Percentiles rank a stretch among this genome's conserved stretches.
phyloP scores from a whole-genome alignment of 2,888 invertebrate species.

The Boloria selene region DNA sequence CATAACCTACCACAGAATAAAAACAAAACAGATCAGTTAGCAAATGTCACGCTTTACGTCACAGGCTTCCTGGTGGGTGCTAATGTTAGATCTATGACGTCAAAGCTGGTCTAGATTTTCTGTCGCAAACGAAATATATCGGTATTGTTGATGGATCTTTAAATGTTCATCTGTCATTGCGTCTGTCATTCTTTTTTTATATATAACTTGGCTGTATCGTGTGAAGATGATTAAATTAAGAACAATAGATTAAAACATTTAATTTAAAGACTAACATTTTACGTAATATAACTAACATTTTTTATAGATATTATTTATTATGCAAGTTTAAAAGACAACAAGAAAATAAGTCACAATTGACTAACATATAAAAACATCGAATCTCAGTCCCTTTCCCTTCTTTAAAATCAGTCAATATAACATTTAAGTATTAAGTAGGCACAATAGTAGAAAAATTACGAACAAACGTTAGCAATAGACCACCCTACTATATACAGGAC shows the following conservation, averaged over 20 bases:
- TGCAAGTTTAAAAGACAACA: too few relatives aligned
- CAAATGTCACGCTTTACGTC: constrained; percentile 63
- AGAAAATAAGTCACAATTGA: too few relatives aligned
- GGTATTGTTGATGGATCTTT: constrained; percentile 23
- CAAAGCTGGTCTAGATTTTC: constrained; percentile 57
- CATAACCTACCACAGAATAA: constrained; percentile 4
- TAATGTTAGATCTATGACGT: constrained; percentile 59
- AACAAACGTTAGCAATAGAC: constrained; percentile 1
- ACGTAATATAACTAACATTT: too few relatives aligned
- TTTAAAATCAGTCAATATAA: too few relatives aligned
- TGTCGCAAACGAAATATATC: constrained; percentile 29
- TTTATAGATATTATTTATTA: too few relatives aligned
- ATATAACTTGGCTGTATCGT: constrained; percentile 10
- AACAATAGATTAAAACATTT: too few relatives aligned
- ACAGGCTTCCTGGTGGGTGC: constrained; percentile 60
- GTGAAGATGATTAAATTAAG: too few relatives aligned
- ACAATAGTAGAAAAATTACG: constrained; percentile 2
- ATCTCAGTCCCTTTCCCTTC: too few relatives aligned
- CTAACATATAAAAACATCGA: too few relatives aligned
- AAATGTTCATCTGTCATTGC: constrained; percentile 4
- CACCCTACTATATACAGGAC: constrained; percentile 38
- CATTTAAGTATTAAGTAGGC: too few relatives aligned
- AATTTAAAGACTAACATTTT: too few relatives aligned
- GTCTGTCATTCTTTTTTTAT: constrained; percentile 36
- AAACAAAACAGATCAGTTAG: constrained; percentile 10